These are phyloP conservation scores for Spinus olivaceus DNA, from an alignment of 2,797 vertebrate species.

Conservation along the genomic window DNA sequence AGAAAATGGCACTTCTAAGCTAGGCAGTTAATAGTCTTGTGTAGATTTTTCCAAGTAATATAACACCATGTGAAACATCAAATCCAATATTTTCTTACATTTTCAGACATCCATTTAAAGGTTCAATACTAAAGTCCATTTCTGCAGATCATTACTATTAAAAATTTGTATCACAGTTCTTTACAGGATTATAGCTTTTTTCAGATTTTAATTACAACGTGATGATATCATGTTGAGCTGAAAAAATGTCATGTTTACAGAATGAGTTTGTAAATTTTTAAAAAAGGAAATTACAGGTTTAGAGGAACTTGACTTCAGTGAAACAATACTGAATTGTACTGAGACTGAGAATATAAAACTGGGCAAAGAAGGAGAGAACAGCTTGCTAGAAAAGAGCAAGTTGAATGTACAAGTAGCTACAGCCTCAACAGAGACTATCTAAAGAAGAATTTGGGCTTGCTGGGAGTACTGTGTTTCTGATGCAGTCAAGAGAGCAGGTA, in stretches of 20 bases:
- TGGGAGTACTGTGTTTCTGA: background rate
- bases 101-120: background rate
- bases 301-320: background rate
- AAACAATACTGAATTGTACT: background rate
- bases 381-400: background rate
- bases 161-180: background rate
- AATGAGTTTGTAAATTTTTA: background rate
- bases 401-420: background rate
- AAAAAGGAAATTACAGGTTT: background rate
- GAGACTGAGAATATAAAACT: background rate
- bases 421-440: background rate
- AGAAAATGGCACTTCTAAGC: background rate
- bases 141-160: constrained; percentile 6
- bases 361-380: background rate
- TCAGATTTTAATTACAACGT: background rate
- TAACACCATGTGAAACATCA: background rate
- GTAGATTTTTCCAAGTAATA: background rate
- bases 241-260: background rate
- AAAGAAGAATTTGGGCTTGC: background rate
- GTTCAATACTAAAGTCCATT: background rate
- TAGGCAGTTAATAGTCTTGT: background rate
- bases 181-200: background rate
- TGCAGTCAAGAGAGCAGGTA: background rate
- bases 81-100: background rate
- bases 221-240: background rate